Evolutionary conservation across 2,888 invertebrate species (phyloP).

Genomic region (Trichogramma dendrolimi): DNA sequence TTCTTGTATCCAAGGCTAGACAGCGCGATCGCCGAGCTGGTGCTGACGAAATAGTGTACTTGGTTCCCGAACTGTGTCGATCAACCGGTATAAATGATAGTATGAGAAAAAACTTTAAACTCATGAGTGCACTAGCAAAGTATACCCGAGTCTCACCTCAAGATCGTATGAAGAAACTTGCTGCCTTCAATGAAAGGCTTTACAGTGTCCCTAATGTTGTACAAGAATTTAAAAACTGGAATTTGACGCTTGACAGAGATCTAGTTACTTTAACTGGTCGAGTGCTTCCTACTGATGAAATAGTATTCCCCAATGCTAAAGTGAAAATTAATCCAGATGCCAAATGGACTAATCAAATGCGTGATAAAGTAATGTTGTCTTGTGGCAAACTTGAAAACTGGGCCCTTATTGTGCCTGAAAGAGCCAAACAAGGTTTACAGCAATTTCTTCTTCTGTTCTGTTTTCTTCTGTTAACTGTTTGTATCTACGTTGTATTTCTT

Average conservation of each 20-base stretch:
- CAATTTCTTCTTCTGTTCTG: slow-evolving; percentile 9
- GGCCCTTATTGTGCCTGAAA: slow-evolving; percentile 34
- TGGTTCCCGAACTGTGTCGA: slow-evolving; percentile 81
- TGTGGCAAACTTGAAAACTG: slow-evolving; percentile 39
- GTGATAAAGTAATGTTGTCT: slow-evolving; percentile 42
- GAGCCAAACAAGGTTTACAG: slow-evolving; percentile 52
- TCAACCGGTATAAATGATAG: slow-evolving; percentile 72
- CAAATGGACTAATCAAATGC: slow-evolving; percentile 74
- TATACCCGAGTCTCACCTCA: slow-evolving; percentile 74
- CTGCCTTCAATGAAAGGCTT: slow-evolving; percentile 64
- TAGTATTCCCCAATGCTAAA: slow-evolving; percentile 55
- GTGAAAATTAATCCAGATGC: slow-evolving; percentile 57
- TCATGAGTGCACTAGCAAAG: slow-evolving; percentile 68
- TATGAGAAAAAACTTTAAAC: slow-evolving; percentile 61
- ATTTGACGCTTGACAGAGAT: slow-evolving; percentile 61
- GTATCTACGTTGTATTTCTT: no score
- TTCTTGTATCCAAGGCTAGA: slow-evolving; percentile 70
- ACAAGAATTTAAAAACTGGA: slow-evolving; percentile 67
- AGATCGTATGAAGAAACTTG: slow-evolving; percentile 63
- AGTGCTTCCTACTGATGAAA: slow-evolving; percentile 61
- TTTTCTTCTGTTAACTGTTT: no score
- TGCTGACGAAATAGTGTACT: slow-evolving; percentile 61
- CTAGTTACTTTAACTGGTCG: slow-evolving; percentile 68
- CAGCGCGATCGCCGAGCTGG: slow-evolving; percentile 71
- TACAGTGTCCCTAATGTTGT: slow-evolving; percentile 50